phyloP scores from a whole-genome alignment of 1,140 invertebrate genomes.

The Physella acuta region DNA sequence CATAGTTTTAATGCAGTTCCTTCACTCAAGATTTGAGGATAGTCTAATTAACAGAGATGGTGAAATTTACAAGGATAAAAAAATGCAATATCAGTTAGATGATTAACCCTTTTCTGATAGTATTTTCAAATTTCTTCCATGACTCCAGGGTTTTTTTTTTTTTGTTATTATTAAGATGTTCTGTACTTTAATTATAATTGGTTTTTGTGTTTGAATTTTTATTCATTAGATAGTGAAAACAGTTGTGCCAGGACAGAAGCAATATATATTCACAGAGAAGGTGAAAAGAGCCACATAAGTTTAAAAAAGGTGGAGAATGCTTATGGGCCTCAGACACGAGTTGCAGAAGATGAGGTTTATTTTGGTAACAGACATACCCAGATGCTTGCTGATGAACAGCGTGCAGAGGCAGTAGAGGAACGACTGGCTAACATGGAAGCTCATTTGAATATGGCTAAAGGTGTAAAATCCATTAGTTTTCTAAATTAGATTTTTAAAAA shows the following conservation, averaged over 20 bases:
- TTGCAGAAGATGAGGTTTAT: slow-evolving; percentile 1
- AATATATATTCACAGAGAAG: slow-evolving; percentile 20
- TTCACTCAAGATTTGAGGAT: too few relatives aligned
- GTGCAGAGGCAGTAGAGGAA: slow-evolving; percentile 21
- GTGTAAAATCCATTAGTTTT: slow-evolving; percentile 1
- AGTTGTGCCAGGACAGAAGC: slow-evolving; percentile 20
- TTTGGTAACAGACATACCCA: too few relatives aligned
- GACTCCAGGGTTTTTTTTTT: background rate
- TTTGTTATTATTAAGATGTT: background rate
- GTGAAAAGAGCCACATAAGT: slow-evolving; percentile 17
- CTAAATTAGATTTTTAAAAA: background rate
- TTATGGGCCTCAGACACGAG: slow-evolving; percentile 4
- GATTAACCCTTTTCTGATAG: background rate
- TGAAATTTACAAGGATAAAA: too few relatives aligned
- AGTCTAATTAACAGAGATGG: too few relatives aligned
- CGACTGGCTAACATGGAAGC: slow-evolving; percentile 15
- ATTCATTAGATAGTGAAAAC: background rate
- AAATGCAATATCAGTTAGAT: too few relatives aligned
- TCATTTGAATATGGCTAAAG: slow-evolving; percentile 10
- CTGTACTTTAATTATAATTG: too few relatives aligned
- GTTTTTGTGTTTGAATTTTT: background rate
- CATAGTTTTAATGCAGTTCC: background rate
- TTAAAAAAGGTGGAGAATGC: slow-evolving; percentile 19
- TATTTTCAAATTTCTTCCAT: background rate
- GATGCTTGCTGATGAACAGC: background rate